phyloP scores from a whole-genome alignment of 2,113 vertebrate genomes.

The Larimichthys polyactis region DNA sequence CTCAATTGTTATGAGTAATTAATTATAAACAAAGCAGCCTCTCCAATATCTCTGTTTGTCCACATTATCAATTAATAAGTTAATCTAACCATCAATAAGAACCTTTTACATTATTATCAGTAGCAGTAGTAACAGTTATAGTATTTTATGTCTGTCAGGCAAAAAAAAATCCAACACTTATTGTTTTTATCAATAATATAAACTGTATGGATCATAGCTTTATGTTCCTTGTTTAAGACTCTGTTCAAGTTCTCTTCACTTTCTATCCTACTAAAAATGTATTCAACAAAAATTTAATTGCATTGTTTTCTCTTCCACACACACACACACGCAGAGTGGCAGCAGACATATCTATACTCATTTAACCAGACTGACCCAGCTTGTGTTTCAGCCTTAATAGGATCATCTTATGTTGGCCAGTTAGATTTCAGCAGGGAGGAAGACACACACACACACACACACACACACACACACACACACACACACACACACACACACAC shows the following conservation, averaged over 20 bases:
- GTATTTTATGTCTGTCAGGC: neutral
- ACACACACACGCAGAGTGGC: neutral
- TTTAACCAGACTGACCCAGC: conserved; percentile 60
- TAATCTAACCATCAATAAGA: neutral
- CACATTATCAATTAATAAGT: neutral
- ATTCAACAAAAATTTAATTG: conserved; percentile 15
- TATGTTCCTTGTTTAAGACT: neutral
- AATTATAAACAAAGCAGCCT: neutral
- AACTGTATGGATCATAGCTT: no score
- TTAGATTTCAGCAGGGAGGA: conserved; percentile 51
- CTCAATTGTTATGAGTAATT: neutral
- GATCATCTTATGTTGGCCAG: conserved; percentile 58
- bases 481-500: neutral
- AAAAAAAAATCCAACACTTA: no score
- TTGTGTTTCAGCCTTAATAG: conserved; percentile 69
- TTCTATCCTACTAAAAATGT: conserved; percentile 13
- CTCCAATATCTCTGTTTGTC: neutral
- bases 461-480: neutral
- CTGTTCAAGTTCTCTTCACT: conserved; percentile 4
- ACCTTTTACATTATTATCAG: neutral
- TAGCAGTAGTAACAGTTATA: neutral
- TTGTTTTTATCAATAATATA: no score
- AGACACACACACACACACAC: conserved; percentile 7
- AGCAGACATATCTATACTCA: conserved; percentile 76
- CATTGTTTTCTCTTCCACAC: neutral